Percentiles rank a stretch among this genome's conserved stretches.
phyloP scores from a whole-genome alignment of 2,797 vertebrate species.

The Oreortyx pictus region DNA sequence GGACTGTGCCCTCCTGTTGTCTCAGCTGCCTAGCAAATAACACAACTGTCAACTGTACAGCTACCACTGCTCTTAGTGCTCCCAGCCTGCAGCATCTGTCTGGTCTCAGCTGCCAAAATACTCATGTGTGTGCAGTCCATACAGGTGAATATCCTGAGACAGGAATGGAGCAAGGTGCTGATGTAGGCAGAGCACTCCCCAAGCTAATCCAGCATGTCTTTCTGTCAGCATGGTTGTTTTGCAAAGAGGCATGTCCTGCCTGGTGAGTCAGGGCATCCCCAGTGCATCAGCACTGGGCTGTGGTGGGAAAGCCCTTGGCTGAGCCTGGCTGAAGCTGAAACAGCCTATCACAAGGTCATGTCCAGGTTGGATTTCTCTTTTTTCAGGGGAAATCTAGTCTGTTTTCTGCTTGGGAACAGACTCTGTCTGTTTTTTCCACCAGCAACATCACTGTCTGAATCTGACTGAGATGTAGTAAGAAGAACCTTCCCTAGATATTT shows the following conservation, averaged over 20 bases:
- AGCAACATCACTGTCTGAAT: background rate
- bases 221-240: background rate
- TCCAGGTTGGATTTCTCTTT: background rate
- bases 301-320: background rate
- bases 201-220: background rate
- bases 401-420: background rate
- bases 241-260: background rate
- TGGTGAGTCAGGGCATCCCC: background rate
- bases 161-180: background rate
- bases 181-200: background rate
- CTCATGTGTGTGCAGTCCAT: background rate
- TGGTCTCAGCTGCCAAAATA: background rate
- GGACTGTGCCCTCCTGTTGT: background rate
- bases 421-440: background rate
- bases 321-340: background rate
- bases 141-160: background rate
- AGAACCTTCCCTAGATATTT: background rate
- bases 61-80: background rate
- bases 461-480: background rate
- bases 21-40: fast-evolving
- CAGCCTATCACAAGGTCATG: background rate
- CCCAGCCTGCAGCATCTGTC: background rate
- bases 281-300: background rate
- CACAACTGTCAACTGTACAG: background rate
- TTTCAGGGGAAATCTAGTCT: background rate